Base-by-base conservation (phyloP, 2,113 vertebrate species). In the Entomyzon cyanotis region DNA sequence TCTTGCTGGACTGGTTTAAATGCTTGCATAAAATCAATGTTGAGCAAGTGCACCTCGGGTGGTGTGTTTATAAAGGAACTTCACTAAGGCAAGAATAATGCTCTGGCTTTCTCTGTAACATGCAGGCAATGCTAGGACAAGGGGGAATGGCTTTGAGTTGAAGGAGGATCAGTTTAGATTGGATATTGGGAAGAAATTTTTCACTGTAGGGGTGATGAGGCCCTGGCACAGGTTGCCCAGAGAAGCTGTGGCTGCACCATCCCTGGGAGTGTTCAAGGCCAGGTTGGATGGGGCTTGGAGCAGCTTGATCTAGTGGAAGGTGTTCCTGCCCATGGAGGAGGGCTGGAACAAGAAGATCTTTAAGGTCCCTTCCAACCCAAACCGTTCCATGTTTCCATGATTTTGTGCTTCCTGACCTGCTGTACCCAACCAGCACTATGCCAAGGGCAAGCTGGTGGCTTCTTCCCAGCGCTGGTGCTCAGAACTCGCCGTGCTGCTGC, bases 401-500 rank as follows among this genome's bases (percentile, higher is more conserved):
- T 55, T 65, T 30, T 35, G 39, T 46, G 25, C 15, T 65, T 55
- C 68, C 41, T 87, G 73, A 70, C 33, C 19, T 55, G 22, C 30
- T 33, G 9, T 28, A 39, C n/a, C 90, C 69, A 15, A 0, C 55
- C 2, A 0, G 49, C 52, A 2, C 14, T 1, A 2, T 20, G 62
- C 92, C 75, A 19, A 7, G 69, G 75, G 65, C 47, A 5, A 19
- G n/a, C 12, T 6, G 2, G 27, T 5, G 15, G 33, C 84, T 94
- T 35, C 14, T 1, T n/a, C 60, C 35, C 2, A 14, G 35, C 55
- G 22, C 49, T 6, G 16, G 21, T 10, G 23, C 15, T 8, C 11
- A 8, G 81, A 33, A 39, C 67, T 88, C 0, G 0, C 70, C 8
- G 60, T 77, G 55, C 49, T 77, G 4, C 19, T 15, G 8, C 50